These are phyloP conservation scores for Acleris laterana DNA, from an alignment of 2,888 invertebrate species.

Conservation along the genomic window DNA sequence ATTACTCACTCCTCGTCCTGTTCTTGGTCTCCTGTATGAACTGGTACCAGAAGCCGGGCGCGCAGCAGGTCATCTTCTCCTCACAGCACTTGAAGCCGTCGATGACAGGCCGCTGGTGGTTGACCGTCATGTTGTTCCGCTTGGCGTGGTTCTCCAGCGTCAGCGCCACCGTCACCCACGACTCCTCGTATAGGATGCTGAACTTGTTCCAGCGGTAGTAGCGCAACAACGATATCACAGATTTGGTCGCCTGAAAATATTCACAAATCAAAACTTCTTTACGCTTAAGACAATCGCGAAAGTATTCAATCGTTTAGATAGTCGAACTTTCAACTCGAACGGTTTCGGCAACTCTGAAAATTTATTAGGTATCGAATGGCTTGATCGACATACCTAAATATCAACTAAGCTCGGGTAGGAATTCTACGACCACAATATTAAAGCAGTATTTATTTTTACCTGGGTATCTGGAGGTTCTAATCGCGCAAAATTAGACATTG, in stretches of 20 bases:
- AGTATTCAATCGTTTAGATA: too few species aligned
- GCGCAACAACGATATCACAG: slow-evolving; percentile 94
- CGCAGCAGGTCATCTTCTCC: slow-evolving; percentile 89
- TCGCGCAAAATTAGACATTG: slow-evolving; percentile 95
- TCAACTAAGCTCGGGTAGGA: background rate
- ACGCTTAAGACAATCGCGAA: too few species aligned
- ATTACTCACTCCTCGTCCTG: slow-evolving; percentile 89
- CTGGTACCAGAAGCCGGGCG: slow-evolving; percentile 92
- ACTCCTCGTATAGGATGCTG: slow-evolving; percentile 93
- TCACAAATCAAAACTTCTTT: slow-evolving; percentile 5
- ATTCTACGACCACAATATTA: background rate
- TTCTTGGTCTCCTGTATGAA: slow-evolving; percentile 94
- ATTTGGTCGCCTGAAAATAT: slow-evolving; percentile 92
- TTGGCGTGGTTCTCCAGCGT: slow-evolving; percentile 91
- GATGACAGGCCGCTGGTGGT: slow-evolving; percentile 88
- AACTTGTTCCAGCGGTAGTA: slow-evolving; percentile 98
- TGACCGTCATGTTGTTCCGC: slow-evolving; percentile 92
- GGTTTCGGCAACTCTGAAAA: too few species aligned
- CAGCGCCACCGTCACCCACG: slow-evolving; percentile 92
- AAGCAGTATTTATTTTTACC: slow-evolving; percentile 71
- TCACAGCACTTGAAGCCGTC: slow-evolving; percentile 92
- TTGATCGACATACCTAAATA: background rate
- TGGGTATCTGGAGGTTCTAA: slow-evolving; percentile 97
- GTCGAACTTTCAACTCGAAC: too few species aligned
- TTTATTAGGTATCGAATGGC: too few species aligned